A percentile compares a stretch with the other conserved stretches of the same genome.
Evolutionary conservation across 2,888 invertebrate genomes (phyloP).

Genomic region (Drosophila leonis): DNA sequence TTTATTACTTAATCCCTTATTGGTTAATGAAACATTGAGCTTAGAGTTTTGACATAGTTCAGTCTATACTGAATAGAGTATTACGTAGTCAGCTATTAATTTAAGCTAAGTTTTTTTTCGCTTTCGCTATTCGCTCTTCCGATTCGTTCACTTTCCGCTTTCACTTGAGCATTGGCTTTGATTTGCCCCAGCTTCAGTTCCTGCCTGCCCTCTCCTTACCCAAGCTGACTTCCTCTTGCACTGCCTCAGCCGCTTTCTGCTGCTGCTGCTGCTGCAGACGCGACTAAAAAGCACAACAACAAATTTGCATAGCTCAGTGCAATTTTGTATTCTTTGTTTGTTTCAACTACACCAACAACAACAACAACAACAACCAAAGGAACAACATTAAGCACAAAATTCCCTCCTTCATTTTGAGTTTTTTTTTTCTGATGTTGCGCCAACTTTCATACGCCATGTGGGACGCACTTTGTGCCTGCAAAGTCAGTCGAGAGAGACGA

Average conservation of each 20-base stretch:
- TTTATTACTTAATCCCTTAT: no score
- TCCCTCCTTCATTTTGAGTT: constrained; percentile 35
- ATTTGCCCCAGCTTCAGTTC: constrained; percentile 48
- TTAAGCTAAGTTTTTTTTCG: not conserved
- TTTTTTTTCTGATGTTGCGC: constrained; percentile 11
- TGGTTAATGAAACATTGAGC: no score
- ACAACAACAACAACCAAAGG: constrained; percentile 4
- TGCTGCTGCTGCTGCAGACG: constrained; percentile 8
- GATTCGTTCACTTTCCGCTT: constrained; percentile 58
- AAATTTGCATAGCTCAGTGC: constrained; percentile 72
- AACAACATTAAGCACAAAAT: constrained; percentile 32
- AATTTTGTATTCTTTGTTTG: constrained; percentile 60
- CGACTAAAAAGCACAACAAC: constrained; percentile 52
- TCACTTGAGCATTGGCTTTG: constrained; percentile 65
- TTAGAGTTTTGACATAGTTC: no score
- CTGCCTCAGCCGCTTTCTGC: not conserved
- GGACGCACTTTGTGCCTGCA: constrained; percentile 62
- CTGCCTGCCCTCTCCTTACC: not conserved
- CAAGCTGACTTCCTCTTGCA: not conserved
- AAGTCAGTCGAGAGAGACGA: constrained; percentile 20
- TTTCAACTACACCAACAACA: constrained; percentile 35
- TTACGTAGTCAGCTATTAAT: not conserved
- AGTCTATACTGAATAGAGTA: not conserved
- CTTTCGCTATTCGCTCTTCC: constrained; percentile 37
- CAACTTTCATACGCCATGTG: constrained; percentile 78